Evolutionary conservation across 1,140 invertebrate genomes (phyloP), one percentile per base, ranked within the genome.

Genomic region (Tenebrio molitor): DNA sequence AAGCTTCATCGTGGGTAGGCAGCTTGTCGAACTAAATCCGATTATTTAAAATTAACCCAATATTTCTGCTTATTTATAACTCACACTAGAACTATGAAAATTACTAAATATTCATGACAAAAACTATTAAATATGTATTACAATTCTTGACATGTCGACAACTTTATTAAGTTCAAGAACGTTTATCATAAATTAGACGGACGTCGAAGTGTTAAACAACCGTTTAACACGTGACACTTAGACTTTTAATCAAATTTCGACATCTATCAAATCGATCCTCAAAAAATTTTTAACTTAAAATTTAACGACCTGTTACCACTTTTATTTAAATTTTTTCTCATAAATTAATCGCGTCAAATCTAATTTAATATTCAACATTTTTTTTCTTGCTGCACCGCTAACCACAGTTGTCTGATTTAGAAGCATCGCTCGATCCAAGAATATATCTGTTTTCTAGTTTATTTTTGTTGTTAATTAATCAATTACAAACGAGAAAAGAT

Each of bases 11-110:
- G 50, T 29, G 50, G 29, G 50, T 58, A 58, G 23, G 50, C 19
- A 19, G 23, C 12, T n/a, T 14, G 23, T 25, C 23, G 50, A 58
- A 58, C 21, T 29, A 23, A 23, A 21, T 23, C 23, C 46, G 23
- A 53, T 53, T 21, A 53, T 21, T 53, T 53, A 21, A 53, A 53
- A 53, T 53, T 53, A 53, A n/a, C 16, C 14, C 46, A 53, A 50
- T 50, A 50, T 23, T 50, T 39, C n/a, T 15, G 19, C 15, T 53
- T 53, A 53, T 53, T 53, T 53, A 53, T 53, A 53, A 53, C 46
- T 10, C 10, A 25, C 19, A 53, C n/a, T 21, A 53, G 1, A 29
- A 25, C 10, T 25, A 58, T 58, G 50, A n/a, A 58, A 58, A 58
- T 58, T 33, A 29, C 23, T 5, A 12, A 14, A 29, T 53, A 29